Evolutionary conservation across 2,797 vertebrate species (phyloP).

Genomic region (Falco rusticolus): DNA sequence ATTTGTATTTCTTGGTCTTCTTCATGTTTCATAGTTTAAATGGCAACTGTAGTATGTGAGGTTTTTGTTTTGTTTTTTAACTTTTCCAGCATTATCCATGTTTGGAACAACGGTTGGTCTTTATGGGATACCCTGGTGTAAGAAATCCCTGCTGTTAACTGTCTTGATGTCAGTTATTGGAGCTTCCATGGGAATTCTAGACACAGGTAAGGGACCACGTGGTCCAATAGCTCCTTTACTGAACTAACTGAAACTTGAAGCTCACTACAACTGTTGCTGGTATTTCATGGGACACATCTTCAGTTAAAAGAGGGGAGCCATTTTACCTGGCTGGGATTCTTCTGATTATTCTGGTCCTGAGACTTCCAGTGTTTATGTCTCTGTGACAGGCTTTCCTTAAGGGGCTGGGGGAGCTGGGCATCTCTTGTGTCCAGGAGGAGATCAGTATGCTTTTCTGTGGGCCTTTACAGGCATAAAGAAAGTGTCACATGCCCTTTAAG

Average conservation of each 20-base stretch:
- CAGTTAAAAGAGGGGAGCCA: neutral
- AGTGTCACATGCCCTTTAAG: neutral
- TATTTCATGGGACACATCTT: neutral
- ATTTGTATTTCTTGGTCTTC: neutral
- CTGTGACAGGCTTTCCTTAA: neutral
- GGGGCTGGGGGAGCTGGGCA: too few relatives aligned
- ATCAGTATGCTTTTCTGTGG: neutral
- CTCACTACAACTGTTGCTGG: neutral
- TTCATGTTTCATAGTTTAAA: neutral
- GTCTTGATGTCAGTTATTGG: slow-evolving; percentile 87
- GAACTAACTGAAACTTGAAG: neutral
- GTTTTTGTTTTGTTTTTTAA: neutral
- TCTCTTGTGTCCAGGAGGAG: neutral
- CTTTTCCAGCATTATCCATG: slow-evolving; percentile 84
- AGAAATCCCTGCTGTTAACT: slow-evolving; percentile 65
- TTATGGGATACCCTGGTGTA: slow-evolving; percentile 87
- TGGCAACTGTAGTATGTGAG: neutral
- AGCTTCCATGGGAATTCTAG: slow-evolving; percentile 87
- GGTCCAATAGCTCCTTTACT: neutral
- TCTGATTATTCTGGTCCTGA: neutral
- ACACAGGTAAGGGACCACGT: slow-evolving; percentile 83
- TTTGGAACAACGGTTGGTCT: slow-evolving; percentile 84
- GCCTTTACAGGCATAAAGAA: neutral
- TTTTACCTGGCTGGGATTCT: neutral
- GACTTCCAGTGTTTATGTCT: neutral